A percentile compares a stretch with the other conserved stretches of the same genome.
phyloP scores from a whole-genome alignment of 1,140 invertebrate genomes.

The Tetraneura akinire region DNA sequence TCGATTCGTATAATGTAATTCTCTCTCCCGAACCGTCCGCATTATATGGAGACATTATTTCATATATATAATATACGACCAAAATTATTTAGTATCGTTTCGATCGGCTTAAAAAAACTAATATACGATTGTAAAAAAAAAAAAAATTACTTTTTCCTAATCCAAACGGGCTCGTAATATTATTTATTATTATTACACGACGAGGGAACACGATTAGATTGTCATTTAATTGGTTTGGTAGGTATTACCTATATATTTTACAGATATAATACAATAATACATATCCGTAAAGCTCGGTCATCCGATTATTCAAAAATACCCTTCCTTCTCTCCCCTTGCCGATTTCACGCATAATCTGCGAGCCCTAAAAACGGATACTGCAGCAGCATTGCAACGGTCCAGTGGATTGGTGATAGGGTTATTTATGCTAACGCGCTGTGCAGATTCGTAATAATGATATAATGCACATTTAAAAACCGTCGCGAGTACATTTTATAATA shows the following conservation, averaged over 20 bases:
- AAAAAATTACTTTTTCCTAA: no score
- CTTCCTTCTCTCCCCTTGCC: neutral
- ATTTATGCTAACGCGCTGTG: slow-evolving; percentile 20
- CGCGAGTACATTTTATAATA: neutral
- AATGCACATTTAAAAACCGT: slow-evolving; percentile 26
- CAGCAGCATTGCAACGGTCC: slow-evolving; percentile 8
- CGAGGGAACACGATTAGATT: neutral
- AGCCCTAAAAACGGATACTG: neutral
- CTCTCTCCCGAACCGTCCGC: no score
- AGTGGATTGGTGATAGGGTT: slow-evolving; percentile 18
- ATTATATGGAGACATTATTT: no score
- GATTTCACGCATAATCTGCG: neutral
- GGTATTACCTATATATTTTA: neutral
- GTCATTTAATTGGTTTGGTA: slow-evolving; percentile 38
- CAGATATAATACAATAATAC: neutral
- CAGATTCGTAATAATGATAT: neutral
- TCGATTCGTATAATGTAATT: no score
- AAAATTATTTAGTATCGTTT: no score
- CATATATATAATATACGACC: no score
- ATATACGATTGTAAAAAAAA: no score
- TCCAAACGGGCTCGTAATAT: no score
- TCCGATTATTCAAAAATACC: slow-evolving; percentile 9
- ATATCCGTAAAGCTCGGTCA: neutral
- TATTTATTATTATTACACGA: no score
- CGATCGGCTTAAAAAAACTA: no score